These are phyloP conservation scores for Corydoras maculifer DNA, from an alignment of 2,113 vertebrate species.

Conservation along the genomic window DNA sequence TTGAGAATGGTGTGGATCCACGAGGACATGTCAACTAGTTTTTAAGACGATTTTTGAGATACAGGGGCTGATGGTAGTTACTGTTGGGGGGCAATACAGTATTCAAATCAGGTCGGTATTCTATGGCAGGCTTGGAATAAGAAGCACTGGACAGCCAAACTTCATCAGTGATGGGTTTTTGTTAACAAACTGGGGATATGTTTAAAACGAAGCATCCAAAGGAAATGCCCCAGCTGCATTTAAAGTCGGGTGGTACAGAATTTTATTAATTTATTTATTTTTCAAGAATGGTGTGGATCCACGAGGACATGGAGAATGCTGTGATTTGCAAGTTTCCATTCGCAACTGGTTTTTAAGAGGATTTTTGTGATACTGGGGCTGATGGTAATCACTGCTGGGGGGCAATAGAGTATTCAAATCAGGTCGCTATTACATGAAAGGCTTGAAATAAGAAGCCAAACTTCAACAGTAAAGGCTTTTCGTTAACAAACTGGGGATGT, in stretches of 20 bases:
- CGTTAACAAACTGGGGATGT: slow-evolving; percentile 47
- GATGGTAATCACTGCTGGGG: slow-evolving; percentile 13
- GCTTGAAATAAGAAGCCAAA: no score
- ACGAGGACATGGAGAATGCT: slow-evolving; percentile 6
- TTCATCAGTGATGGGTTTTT: no score
- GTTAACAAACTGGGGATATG: slow-evolving; percentile 51
- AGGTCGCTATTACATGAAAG: no score
- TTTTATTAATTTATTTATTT: background rate
- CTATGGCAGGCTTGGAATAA: no score
- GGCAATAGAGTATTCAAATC: no score
- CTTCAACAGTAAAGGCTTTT: no score
- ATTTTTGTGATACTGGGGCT: slow-evolving; percentile 20
- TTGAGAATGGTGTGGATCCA: slow-evolving; percentile 19
- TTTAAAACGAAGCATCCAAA: slow-evolving; percentile 48
- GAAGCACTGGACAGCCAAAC: background rate
- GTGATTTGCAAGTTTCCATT: slow-evolving; percentile 49
- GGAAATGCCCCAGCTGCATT: slow-evolving; percentile 28
- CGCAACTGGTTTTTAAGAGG: slow-evolving; percentile 48
- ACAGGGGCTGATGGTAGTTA: slow-evolving; percentile 12
- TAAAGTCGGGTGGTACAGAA: slow-evolving; percentile 18
- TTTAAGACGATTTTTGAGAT: slow-evolving; percentile 47
- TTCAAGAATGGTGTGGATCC: slow-evolving; percentile 19
- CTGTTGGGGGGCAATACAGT: background rate
- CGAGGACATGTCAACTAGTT: slow-evolving; percentile 19
- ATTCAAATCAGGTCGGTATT: no score